These are phyloP conservation scores for Malurus splendens DNA, from an alignment of 2,797 vertebrate species.

Conservation along the genomic window DNA sequence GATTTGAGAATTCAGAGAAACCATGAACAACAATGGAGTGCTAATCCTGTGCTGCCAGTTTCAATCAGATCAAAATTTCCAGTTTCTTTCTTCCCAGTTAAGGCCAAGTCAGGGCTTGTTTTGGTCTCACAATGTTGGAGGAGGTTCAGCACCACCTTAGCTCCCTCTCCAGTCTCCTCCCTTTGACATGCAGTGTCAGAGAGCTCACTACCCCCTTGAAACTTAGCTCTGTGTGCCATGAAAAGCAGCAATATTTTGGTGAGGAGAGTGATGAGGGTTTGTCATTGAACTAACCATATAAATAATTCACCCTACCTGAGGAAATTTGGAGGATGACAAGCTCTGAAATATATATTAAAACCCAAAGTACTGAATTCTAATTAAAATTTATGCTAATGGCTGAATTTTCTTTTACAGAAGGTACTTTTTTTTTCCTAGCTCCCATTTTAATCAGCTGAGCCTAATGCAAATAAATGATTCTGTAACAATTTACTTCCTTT, in stretches of 20 bases:
- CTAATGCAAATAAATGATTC: background rate
- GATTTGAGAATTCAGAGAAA: slow-evolving; percentile 12
- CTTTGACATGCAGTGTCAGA: background rate
- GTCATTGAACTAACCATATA: slow-evolving; percentile 29
- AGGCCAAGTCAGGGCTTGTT: slow-evolving; percentile 46
- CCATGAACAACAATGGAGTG: slow-evolving; percentile 3
- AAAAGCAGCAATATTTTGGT: background rate
- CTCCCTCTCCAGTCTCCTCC: background rate
- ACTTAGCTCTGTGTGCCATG: background rate
- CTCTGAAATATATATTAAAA: slow-evolving; percentile 41
- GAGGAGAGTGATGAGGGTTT: background rate
- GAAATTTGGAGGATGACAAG: slow-evolving; percentile 10
- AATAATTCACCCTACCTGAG: slow-evolving; percentile 48
- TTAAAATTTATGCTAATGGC: slow-evolving; percentile 31
- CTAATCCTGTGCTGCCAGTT: slow-evolving; percentile 60
- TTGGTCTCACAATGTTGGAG: slow-evolving; percentile 39
- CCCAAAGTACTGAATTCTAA: slow-evolving; percentile 17
- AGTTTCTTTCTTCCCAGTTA: slow-evolving; percentile 33
- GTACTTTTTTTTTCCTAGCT: background rate
- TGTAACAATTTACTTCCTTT: background rate
- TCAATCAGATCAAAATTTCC: slow-evolving; percentile 59
- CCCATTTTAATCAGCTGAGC: slow-evolving; percentile 2
- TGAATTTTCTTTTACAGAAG: slow-evolving; percentile 4
- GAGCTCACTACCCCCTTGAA: background rate
- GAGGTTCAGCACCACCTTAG: background rate